phyloP scores from a whole-genome alignment of 2,888 invertebrate species.

The Callinectes sapidus region DNA sequence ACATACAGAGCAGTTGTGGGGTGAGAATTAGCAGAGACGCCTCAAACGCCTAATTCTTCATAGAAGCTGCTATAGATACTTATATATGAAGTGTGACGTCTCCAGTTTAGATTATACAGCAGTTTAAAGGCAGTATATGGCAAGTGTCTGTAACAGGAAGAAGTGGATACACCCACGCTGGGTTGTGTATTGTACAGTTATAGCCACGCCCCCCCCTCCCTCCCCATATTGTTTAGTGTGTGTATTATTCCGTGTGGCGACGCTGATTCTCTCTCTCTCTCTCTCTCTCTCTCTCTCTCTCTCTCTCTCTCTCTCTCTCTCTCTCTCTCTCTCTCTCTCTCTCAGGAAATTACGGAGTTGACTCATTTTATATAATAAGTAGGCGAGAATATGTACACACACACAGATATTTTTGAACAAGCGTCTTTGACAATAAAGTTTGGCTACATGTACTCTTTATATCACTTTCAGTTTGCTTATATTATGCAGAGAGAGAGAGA shows the following conservation, averaged over 20 bases:
- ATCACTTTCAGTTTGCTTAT: too few relatives aligned
- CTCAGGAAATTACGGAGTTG: too few relatives aligned
- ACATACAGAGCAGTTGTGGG: too few relatives aligned
- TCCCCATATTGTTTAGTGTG: background rate
- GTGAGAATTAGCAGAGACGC: too few relatives aligned
- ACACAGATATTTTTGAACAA: background rate
- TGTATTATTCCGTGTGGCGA: background rate
- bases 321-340: too few relatives aligned
- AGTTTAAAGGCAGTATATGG: background rate
- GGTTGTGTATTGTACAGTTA: background rate
- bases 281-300: too few relatives aligned
- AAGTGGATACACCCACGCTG: background rate
- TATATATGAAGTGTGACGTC: too few relatives aligned
- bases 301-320: too few relatives aligned
- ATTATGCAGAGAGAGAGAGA: background rate
- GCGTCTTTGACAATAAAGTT: background rate
- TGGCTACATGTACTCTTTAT: background rate
- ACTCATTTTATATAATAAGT: too few relatives aligned
- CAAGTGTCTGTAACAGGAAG: background rate
- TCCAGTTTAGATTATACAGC: background rate
- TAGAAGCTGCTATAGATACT: too few relatives aligned
- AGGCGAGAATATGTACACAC: background rate
- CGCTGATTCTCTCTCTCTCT: too few relatives aligned
- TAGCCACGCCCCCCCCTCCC: constrained; percentile 8
- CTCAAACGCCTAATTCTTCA: too few relatives aligned